These are phyloP conservation scores for Tromatobia lineatoria DNA, from an alignment of 2,888 invertebrate species.

Conservation along the genomic window DNA sequence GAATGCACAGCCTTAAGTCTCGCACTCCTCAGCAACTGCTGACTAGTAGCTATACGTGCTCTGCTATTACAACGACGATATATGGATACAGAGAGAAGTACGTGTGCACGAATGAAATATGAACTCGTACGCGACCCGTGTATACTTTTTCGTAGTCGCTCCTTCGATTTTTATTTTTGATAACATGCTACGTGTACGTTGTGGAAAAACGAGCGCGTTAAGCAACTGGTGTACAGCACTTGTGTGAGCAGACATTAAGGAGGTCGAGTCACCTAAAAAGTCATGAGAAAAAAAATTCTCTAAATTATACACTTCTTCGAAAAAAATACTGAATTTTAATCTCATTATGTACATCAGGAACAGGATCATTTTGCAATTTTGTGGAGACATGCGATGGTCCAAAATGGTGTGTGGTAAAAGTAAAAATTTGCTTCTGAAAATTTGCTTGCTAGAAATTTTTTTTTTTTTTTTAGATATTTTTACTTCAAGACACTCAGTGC, in stretches of 20 bases:
- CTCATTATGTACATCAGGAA: too few relatives aligned
- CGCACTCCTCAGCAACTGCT: slow-evolving; percentile 22
- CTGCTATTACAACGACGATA: slow-evolving; percentile 32
- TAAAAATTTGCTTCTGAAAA: too few relatives aligned
- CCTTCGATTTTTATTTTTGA: slow-evolving; percentile 47
- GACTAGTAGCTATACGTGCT: slow-evolving; percentile 27
- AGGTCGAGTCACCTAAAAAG: slow-evolving; percentile 7
- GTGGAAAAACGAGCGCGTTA: slow-evolving; percentile 47
- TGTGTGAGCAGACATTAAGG: not conserved
- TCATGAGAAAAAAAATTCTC: too few relatives aligned
- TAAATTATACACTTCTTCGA: too few relatives aligned
- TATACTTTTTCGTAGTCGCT: slow-evolving; percentile 32
- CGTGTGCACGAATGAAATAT: slow-evolving; percentile 53
- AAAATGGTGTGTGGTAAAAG: too few relatives aligned
- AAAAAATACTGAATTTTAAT: too few relatives aligned
- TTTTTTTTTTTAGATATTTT: too few relatives aligned
- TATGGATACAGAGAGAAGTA: not conserved
- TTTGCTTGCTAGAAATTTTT: too few relatives aligned
- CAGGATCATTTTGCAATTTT: too few relatives aligned
- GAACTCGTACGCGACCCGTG: slow-evolving; percentile 52
- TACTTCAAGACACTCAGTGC: too few relatives aligned
- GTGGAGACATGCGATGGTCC: too few relatives aligned
- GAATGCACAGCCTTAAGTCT: slow-evolving; percentile 47
- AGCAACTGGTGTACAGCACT: slow-evolving; percentile 37
- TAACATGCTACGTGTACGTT: slow-evolving; percentile 27